These are phyloP conservation scores for Campoletis sonorensis DNA, from an alignment of 1,140 invertebrate genomes.

Conservation along the genomic window DNA sequence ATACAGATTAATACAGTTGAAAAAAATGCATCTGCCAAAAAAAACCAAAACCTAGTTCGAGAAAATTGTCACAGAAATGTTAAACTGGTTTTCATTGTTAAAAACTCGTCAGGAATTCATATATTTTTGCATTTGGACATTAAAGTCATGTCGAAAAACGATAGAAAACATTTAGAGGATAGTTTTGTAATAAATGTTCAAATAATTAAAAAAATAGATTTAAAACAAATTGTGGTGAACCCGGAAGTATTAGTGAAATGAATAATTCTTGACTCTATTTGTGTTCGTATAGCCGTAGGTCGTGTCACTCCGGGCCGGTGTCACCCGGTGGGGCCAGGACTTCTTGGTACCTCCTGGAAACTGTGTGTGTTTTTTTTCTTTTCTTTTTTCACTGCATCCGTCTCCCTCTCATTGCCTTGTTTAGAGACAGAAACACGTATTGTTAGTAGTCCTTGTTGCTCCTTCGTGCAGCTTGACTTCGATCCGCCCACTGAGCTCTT, in stretches of 20 bases:
- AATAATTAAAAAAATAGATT: too few species aligned
- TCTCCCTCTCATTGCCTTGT: neutral
- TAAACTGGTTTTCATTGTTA: too few species aligned
- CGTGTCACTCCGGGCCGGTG: constrained; percentile 27
- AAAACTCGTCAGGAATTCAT: too few species aligned
- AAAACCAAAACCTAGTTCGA: too few species aligned
- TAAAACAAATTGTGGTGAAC: neutral
- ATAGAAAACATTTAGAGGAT: too few species aligned
- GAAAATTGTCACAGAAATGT: too few species aligned
- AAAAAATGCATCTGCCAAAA: too few species aligned
- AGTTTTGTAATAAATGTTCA: too few species aligned
- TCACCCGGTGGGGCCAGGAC: constrained; percentile 18
- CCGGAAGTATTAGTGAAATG: neutral
- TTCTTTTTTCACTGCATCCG: neutral
- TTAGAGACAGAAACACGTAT: neutral
- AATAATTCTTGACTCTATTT: neutral
- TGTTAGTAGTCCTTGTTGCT: neutral
- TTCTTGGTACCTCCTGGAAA: constrained; percentile 27
- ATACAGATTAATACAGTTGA: too few species aligned
- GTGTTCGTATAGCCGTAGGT: constrained; percentile 11
- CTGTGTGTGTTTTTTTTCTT: neutral
- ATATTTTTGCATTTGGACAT: too few species aligned
- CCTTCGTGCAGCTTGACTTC: constrained; percentile 11
- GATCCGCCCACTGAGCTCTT: constrained; percentile 15
- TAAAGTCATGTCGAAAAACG: too few species aligned